Conservation (phyloP, 2,113 vertebrate genomes). For the Passer domesticus region DNA sequence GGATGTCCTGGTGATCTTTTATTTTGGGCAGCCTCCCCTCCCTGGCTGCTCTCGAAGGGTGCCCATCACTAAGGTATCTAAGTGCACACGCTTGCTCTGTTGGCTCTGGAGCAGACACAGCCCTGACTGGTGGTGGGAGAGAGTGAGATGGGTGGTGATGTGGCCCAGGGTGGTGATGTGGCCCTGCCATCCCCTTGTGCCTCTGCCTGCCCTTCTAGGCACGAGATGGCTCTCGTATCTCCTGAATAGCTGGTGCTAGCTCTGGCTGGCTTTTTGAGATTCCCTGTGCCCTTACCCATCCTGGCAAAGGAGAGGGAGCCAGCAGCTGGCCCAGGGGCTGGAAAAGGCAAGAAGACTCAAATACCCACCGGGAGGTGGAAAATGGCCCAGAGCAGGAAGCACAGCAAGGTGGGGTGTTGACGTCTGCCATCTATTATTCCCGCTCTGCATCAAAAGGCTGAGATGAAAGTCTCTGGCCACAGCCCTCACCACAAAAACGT, state of each 20-base stretch:
- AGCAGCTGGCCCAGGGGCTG: background rate
- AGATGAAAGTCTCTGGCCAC: conserved; percentile 49
- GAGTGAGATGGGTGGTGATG: background rate
- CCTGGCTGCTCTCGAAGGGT: background rate
- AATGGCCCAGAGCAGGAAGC: conserved; percentile 12
- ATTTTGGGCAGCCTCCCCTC: background rate
- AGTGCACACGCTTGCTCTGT: accelerated
- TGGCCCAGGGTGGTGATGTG: background rate
- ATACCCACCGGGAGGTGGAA: background rate
- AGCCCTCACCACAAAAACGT: background rate
- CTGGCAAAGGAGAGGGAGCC: background rate
- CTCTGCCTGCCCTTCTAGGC: background rate
- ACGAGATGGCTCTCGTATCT: background rate
- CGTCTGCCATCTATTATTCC: background rate
- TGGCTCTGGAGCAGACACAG: background rate
- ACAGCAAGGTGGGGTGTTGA: background rate
- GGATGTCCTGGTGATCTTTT: background rate
- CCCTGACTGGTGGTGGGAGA: accelerated
- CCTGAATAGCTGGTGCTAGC: background rate
- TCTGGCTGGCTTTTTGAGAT: background rate
- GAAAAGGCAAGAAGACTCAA: background rate
- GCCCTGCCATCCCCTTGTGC: background rate
- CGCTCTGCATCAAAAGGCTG: conserved; percentile 29
- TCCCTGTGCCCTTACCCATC: background rate
- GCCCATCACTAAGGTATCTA: background rate